Evolutionary conservation across 2,888 invertebrate species (phyloP), one percentile per base, ranked within the genome.

Genomic region (Blastobasis lacticolella): DNA sequence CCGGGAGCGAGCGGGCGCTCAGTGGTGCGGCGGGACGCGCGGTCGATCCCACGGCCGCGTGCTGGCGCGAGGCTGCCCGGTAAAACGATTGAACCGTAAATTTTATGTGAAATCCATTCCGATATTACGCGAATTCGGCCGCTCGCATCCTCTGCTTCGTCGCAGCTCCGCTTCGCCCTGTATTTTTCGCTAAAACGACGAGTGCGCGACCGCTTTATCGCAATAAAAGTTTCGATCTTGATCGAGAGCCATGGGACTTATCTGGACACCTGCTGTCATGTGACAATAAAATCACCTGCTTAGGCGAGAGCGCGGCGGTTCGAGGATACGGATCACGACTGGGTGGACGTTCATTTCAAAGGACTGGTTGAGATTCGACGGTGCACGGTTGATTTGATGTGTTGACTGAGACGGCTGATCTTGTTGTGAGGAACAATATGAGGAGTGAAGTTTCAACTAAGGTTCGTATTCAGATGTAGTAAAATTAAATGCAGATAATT

Each of bases 21-120:
- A 88, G 87, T 88, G 84, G 79, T 79, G 83, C 85, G 82, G 76
- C 81, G 81, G 79, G 77, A 79, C 74, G 80, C 81, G 77, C 76
- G 87, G 85, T 86, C 87, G 87, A 85, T 85, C 81, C 81, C 75
- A 77, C 67, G 77, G 75, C 76, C 70, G 77, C 79, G 76, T 76
- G 74, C 70, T 63, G 74, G 71, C 61, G 64, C 64, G 9, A 60
- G 57, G 61, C 61, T 66, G 63, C 62, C 56, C 60, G 37, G 10
- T 44, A 64, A 70, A 69, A 66, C 69, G 66, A 71, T 69, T 68
- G 62, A 69, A 67, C 73, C 72, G 71, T 71, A 70, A 75, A 68
- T 63, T 64, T 56, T 61, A 63, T 57, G 60, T 37, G 59, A 59
- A 57, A 57, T 51, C 53, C 52, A 49, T 52, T 48, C 49, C 50